Evolutionary conservation across 1,140 invertebrate species (phyloP).

Genomic region (Penaeus vannamei): DNA sequence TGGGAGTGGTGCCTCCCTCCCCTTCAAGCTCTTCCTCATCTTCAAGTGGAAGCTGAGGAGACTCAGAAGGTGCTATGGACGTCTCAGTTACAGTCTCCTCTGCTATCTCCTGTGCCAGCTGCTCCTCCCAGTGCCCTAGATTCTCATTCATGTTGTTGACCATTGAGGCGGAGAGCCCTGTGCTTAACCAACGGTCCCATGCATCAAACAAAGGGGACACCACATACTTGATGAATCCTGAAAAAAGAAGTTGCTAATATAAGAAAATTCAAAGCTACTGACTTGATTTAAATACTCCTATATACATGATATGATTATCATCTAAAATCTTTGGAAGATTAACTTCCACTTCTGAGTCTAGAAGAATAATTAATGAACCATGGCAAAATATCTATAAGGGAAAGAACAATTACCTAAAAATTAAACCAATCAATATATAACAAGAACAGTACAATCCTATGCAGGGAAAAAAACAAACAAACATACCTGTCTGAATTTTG

Average conservation of each 20-base stretch:
- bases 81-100: constrained; percentile 78
- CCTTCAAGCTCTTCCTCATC: constrained; percentile 70
- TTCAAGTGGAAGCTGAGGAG: constrained; percentile 18
- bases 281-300: no score
- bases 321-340: no score
- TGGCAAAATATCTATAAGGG: neutral
- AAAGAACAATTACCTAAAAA: neutral
- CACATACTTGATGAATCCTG: constrained; percentile 89
- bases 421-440: constrained; percentile 46
- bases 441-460: neutral
- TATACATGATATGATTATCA: no score
- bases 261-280: no score
- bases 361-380: neutral
- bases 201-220: constrained; percentile 86
- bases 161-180: constrained; percentile 81
- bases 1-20: constrained; percentile 72
- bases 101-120: constrained; percentile 70
- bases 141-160: constrained; percentile 81
- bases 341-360: no score
- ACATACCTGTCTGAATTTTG: constrained; percentile 87
- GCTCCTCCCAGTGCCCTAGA: constrained; percentile 81
- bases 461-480: neutral
- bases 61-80: constrained; percentile 74
- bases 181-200: constrained; percentile 86
- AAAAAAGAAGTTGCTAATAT: constrained; percentile 69